Conservation (phyloP, 1,140 invertebrate genomes). For the Macrocentrus cingulum region DNA sequence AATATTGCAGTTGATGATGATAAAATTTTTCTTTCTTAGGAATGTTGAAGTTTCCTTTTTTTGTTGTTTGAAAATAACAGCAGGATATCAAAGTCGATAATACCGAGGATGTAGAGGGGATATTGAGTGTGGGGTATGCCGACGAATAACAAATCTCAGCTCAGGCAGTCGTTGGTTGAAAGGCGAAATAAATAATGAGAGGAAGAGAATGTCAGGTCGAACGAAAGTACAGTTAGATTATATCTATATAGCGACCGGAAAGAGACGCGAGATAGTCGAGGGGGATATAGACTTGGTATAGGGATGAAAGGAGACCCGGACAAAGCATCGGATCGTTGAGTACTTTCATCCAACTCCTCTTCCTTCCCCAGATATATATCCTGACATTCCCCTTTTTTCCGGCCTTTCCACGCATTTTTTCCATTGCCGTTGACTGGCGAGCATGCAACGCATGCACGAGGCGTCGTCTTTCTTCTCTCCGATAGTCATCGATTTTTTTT, state of each 20-base stretch:
- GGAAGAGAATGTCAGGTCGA: not conserved
- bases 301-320: conserved; percentile 19
- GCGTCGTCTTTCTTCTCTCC: no score
- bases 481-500: no score
- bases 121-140: not conserved
- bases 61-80: no score
- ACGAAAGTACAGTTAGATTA: not conserved
- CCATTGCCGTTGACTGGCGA: no score
- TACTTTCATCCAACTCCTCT: conserved; percentile 19
- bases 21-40: no score
- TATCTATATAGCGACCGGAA: not conserved
- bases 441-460: no score
- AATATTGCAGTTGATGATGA: no score
- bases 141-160: conserved; percentile 17
- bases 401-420: no score
- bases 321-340: conserved; percentile 28
- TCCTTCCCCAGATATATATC: not conserved
- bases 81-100: no score
- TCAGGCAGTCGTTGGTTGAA: conserved; percentile 4
- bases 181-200: conserved; percentile 14
- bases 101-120: no score
- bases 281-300: not conserved
- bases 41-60: no score
- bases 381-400: no score
- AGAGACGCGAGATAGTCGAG: not conserved